phyloP scores from a whole-genome alignment of 2,113 vertebrate species.

The Gopherus flavomarginatus region DNA sequence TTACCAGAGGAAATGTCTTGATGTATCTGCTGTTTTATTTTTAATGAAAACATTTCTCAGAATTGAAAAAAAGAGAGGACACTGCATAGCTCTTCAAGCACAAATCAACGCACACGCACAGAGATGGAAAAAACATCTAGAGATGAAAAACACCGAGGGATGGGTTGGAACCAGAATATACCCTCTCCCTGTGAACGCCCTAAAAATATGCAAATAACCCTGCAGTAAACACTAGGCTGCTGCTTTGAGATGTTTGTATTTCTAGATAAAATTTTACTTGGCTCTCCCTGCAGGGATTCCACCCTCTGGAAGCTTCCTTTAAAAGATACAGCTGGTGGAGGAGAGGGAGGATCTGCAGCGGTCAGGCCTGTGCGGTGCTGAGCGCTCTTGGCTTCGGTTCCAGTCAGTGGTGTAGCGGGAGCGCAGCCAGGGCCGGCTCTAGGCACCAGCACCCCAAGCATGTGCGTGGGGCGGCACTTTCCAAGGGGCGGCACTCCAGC shows the following conservation, averaged over 20 bases:
- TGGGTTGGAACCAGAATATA: not conserved
- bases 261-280: not conserved
- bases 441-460: too few species aligned
- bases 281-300: not conserved
- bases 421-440: not conserved
- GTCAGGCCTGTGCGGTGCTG: accelerated
- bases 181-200: not conserved
- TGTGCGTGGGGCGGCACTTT: too few species aligned
- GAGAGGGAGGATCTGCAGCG: accelerated
- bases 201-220: not conserved
- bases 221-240: not conserved
- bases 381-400: not conserved
- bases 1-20: slow-evolving; percentile 46
- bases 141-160: not conserved
- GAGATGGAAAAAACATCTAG: not conserved
- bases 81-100: slow-evolving; percentile 1
- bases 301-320: not conserved
- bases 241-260: not conserved
- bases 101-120: slow-evolving; percentile 23
- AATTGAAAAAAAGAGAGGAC: slow-evolving; percentile 52
- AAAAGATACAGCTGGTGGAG: accelerated
- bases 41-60: slow-evolving; percentile 67
- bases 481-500: too few species aligned
- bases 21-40: slow-evolving; percentile 65
- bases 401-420: accelerated